phyloP scores from a whole-genome alignment of 2,888 invertebrate species.

The Sesamia inferens region DNA sequence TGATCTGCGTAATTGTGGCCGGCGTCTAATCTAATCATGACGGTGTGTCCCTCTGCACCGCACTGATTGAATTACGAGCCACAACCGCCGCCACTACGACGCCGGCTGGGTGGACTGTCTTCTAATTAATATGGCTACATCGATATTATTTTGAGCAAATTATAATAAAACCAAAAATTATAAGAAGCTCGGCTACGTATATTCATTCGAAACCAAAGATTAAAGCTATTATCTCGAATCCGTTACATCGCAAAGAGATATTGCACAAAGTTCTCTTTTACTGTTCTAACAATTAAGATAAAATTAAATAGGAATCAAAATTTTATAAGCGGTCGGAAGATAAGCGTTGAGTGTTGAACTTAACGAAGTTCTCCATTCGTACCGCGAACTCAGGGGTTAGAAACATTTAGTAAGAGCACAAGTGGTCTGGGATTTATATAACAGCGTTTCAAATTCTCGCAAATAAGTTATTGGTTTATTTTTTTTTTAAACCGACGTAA shows the following conservation, averaged over 20 bases:
- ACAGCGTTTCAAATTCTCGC: constrained; percentile 10
- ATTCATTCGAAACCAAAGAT: constrained; percentile 54
- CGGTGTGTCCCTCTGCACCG: constrained; percentile 85
- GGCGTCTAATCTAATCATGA: constrained; percentile 87
- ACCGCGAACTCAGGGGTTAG: constrained; percentile 68
- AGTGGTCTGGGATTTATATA: constrained; percentile 50
- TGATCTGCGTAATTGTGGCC: constrained; percentile 89
- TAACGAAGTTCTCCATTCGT: constrained; percentile 78
- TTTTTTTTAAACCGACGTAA: constrained; percentile 1
- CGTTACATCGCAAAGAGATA: constrained; percentile 78
- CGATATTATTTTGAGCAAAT: constrained; percentile 65
- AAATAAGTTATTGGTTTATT: constrained; percentile 25
- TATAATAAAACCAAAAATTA: constrained; percentile 52
- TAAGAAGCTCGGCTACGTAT: constrained; percentile 30
- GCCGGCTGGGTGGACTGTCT: constrained; percentile 67
- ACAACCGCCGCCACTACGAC: constrained; percentile 62
- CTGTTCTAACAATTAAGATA: constrained; percentile 86
- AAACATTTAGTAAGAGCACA: constrained; percentile 53
- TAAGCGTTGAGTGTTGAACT: constrained; percentile 87
- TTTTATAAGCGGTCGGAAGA: constrained; percentile 87
- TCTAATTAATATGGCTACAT: constrained; percentile 60
- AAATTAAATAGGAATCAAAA: constrained; percentile 88
- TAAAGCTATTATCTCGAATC: constrained; percentile 69
- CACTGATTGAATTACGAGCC: constrained; percentile 85
- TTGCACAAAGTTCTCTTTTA: constrained; percentile 82